These are phyloP conservation scores for Ammodytes marinus DNA, from an alignment of 2,113 vertebrate genomes.

Conservation along the genomic window DNA sequence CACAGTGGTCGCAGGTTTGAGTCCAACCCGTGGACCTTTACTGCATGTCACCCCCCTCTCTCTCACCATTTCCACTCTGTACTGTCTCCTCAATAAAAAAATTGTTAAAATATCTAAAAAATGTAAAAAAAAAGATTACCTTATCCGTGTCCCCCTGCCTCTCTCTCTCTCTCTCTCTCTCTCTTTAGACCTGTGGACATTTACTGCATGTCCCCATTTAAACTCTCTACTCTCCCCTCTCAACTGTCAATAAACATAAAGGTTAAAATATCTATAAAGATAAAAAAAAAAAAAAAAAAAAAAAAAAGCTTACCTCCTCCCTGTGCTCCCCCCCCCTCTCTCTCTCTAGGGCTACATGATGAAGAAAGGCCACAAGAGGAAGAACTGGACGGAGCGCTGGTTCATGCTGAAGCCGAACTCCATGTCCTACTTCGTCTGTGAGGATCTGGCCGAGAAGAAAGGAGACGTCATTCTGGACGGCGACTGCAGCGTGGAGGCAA, in stretches of 20 bases:
- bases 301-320: neutral
- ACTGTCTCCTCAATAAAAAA: too few relatives aligned
- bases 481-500: conserved; percentile 93
- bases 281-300: too few relatives aligned
- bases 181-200: conserved; percentile 79
- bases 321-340: neutral
- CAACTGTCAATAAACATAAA: too few relatives aligned
- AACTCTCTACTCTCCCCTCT: too few relatives aligned
- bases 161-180: conserved; percentile 40
- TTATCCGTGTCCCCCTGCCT: conserved; percentile 11
- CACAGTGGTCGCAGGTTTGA: too few relatives aligned
- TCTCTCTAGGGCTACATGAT: conserved; percentile 93
- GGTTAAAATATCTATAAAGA: too few relatives aligned
- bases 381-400: conserved; percentile 99
- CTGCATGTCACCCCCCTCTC: too few relatives aligned
- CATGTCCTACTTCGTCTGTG: conserved; percentile 94
- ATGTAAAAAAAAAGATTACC: neutral
- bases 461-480: conserved; percentile 92
- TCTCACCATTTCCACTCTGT: too few relatives aligned
- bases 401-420: conserved; percentile 92
- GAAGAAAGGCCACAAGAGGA: conserved; percentile 98
- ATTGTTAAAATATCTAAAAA: too few relatives aligned
- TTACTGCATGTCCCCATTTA: too few relatives aligned
- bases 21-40: too few relatives aligned
- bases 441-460: conserved; percentile 95